Percentiles rank a stretch among this genome's conserved stretches.
Evolutionary conservation across 2,113 vertebrate genomes (phyloP).

Genomic region (Callithrix jacchus): DNA sequence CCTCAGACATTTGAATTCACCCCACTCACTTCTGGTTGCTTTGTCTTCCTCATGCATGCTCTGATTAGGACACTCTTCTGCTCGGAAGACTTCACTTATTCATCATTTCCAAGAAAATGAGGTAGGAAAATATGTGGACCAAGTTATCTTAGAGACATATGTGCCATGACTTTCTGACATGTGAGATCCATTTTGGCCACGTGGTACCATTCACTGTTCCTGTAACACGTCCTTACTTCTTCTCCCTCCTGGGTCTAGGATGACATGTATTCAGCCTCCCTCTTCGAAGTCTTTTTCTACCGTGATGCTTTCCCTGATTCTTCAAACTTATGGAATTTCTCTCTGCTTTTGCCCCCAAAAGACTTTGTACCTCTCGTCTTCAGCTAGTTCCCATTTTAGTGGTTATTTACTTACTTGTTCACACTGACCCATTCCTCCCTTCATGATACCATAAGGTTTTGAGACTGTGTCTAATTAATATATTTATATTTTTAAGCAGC

Average conservation of each 20-base stretch:
- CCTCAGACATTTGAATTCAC: not conserved
- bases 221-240: not conserved
- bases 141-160: not conserved
- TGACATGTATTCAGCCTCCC: not conserved
- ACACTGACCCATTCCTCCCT: not conserved
- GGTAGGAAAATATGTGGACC: not conserved
- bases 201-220: not conserved
- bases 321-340: not conserved
- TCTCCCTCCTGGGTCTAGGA: not conserved
- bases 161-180: not conserved
- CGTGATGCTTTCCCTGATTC: not conserved
- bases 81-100: not conserved
- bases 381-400: not conserved
- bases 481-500: not conserved
- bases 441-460: not conserved
- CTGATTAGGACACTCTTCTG: not conserved
- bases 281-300: not conserved
- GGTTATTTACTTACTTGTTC: not conserved
- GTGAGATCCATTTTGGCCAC: not conserved
- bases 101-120: constrained; percentile 4
- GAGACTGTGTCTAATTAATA: not conserved
- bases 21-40: not conserved
- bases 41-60: not conserved
- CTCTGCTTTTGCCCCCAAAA: not conserved
- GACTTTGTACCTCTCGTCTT: not conserved